phyloP scores from a whole-genome alignment of 2,797 vertebrate genomes.

The Champsocephalus gunnari region DNA sequence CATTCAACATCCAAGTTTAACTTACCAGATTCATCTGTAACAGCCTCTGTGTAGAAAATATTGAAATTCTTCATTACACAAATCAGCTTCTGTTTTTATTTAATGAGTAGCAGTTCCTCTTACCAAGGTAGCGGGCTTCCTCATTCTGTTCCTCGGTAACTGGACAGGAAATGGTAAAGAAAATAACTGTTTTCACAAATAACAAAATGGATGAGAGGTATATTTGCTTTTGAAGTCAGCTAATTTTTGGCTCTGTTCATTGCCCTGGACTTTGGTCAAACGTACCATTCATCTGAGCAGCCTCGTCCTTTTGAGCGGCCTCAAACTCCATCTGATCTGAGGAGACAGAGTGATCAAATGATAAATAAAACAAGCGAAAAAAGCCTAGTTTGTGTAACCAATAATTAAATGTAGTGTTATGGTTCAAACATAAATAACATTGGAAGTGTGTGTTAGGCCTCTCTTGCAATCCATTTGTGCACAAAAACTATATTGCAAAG shows the following conservation, averaged over 20 bases:
- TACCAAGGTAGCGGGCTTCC: conserved; percentile 65
- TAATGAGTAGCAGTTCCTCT: conserved; percentile 26
- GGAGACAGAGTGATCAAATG: conserved; percentile 11
- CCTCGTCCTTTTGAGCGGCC: conserved; percentile 69
- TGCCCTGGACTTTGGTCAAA: conserved; percentile 8
- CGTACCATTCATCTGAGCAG: conserved; percentile 72
- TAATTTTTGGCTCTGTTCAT: not conserved
- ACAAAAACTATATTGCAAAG: no score
- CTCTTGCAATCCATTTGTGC: no score
- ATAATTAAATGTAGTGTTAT: not conserved
- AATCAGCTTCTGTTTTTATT: not conserved
- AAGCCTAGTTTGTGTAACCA: not conserved
- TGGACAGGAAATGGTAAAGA: conserved; percentile 18
- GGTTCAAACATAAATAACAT: not conserved
- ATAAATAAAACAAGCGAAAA: not conserved
- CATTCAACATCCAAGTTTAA: not conserved
- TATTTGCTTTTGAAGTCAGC: conserved; percentile 5
- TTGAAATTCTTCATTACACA: conserved; percentile 15
- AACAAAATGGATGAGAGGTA: not conserved
- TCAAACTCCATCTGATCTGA: conserved; percentile 81
- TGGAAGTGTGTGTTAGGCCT: not conserved
- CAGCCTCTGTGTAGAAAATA: conserved; percentile 61
- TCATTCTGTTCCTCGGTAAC: conserved; percentile 67
- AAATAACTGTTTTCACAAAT: not conserved
- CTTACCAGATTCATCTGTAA: conserved; percentile 69